Base-by-base conservation (phyloP, 2,797 vertebrate species). In the Oreochromis mossambicus region DNA sequence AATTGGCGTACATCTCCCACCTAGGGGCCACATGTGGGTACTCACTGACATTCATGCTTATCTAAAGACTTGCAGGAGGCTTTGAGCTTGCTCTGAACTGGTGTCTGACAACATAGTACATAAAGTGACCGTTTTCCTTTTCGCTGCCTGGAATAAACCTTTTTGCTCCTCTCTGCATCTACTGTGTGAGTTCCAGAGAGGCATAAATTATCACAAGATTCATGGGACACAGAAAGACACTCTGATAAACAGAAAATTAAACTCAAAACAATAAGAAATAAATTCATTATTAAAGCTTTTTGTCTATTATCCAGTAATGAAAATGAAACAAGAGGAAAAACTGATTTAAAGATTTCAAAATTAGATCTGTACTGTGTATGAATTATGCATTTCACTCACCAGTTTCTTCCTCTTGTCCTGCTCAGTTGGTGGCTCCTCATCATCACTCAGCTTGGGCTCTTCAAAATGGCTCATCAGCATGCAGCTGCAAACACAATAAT, bases 371-470 rank as follows among this genome's bases (percentile, higher is more conserved):
- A n/a, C 12, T 7, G 12, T 38, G 15, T 19, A 50, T 51, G 50
- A 24, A 17, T 80, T 43, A 26, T 19, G 55, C 56, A 32, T 84
- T 78, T 79, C 38, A 96, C 95, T 95, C 92, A 99, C 98, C 86
- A 97, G 92, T 92, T 98, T 99, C 96, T 97, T 99, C 92, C 98
- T 98, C 95, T 98, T 99, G 95, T 99, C 98, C 94, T 99, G 98
- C 87, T 99, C 98, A 77, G 98, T 99, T 24, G 98, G 98, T 56
- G 98, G 98, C 87, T 99, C 98, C 87, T 98, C 97, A 84, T 98
- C 98, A 58, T 99, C 98, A 88, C 96, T 98, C 84, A 95, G 93
- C 91, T 97, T 98, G 26, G 97, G 96, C 86, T 99, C 98, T 93
- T 99, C 98, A 93, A 97, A 96, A 92, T 97, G 95, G 94, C 95